Conservation (phyloP, 2,113 vertebrate species). For the Sceloporus undulatus region DNA sequence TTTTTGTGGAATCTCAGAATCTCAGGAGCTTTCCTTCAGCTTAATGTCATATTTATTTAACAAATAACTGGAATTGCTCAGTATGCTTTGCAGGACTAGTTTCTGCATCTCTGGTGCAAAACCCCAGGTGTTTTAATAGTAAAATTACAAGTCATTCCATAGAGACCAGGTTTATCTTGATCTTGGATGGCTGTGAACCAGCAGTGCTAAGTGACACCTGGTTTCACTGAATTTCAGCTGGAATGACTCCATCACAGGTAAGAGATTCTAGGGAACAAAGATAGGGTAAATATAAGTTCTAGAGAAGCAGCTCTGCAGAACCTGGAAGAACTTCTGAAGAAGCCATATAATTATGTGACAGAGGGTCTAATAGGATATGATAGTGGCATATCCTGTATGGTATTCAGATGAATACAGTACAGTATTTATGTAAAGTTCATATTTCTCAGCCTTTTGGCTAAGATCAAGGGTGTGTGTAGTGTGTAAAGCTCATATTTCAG, state of each 20-base stretch:
- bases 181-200: background rate
- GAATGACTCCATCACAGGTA: background rate
- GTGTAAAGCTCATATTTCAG: too few species aligned
- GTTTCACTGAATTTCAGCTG: background rate
- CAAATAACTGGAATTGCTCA: slow-evolving; percentile 8
- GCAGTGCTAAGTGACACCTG: background rate
- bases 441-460: too few species aligned
- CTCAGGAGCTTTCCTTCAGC: background rate
- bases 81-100: background rate
- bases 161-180: background rate
- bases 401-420: background rate
- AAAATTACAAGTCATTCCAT: background rate
- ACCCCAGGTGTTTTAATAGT: slow-evolving; percentile 2
- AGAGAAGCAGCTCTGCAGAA: background rate
- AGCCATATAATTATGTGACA: background rate
- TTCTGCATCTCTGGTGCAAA: background rate
- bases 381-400: background rate
- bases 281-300: background rate
- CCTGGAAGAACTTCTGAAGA: background rate
- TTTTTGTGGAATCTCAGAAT: slow-evolving; percentile 24
- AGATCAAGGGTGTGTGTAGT: too few species aligned
- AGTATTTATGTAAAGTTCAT: too few species aligned
- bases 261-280: background rate
- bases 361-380: background rate
- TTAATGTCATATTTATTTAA: background rate